Conservation (phyloP, 2,797 vertebrate genomes). For the Mastacembelus armatus region DNA sequence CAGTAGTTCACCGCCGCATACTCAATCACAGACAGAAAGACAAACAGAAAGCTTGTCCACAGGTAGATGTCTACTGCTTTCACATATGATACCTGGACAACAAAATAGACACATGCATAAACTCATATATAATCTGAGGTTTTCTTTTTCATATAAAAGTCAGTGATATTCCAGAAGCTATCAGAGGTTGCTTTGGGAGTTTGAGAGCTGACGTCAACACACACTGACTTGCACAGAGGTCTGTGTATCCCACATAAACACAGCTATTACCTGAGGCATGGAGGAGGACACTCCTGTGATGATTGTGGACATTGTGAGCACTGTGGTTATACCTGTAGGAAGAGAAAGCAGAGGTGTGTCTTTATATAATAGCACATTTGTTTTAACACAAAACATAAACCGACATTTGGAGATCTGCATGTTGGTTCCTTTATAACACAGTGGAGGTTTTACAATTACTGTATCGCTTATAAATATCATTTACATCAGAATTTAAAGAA, state of each 20-base stretch:
- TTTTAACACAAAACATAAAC: too few relatives aligned
- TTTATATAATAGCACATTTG: not conserved
- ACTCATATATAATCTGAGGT: not conserved
- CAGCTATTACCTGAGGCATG: slow-evolving; percentile 88
- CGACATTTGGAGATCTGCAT: too few relatives aligned
- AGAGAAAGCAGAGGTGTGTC: not conserved
- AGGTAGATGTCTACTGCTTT: slow-evolving; percentile 93
- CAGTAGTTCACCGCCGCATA: slow-evolving; percentile 94
- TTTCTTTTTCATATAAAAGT: too few relatives aligned
- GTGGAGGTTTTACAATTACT: too few relatives aligned
- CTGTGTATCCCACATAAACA: not conserved
- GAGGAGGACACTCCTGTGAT: slow-evolving; percentile 91
- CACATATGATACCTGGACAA: slow-evolving; percentile 90
- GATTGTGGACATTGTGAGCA: slow-evolving; percentile 93
- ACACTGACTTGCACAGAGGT: not conserved
- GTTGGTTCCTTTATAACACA: too few relatives aligned
- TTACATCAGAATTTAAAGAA: not conserved
- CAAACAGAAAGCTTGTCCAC: slow-evolving; percentile 94
- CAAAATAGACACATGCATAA: not conserved
- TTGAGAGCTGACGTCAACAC: too few relatives aligned
- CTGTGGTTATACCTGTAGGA: slow-evolving; percentile 88
- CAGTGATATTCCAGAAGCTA: too few relatives aligned
- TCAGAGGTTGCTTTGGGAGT: too few relatives aligned
- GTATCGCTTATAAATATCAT: too few relatives aligned
- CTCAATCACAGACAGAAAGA: slow-evolving; percentile 92